Conservation (phyloP, 2,888 invertebrate genomes). For the Myopa tessellatipennis region DNA sequence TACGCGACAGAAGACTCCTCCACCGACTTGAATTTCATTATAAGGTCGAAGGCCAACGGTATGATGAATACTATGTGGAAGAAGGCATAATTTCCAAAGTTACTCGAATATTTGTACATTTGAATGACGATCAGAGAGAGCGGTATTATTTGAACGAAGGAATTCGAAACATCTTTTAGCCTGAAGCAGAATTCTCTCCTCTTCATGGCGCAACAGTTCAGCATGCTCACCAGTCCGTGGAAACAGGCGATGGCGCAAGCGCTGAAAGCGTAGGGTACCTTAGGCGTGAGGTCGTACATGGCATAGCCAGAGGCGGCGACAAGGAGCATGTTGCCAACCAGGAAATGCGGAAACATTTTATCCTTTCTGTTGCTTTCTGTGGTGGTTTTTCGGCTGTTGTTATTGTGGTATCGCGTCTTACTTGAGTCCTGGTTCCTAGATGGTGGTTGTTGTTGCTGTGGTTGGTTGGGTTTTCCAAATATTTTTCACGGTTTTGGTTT, state of each 20-base stretch:
- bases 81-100: neutral
- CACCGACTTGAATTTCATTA: conserved; percentile 47
- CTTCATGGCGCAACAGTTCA: too few species aligned
- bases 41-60: conserved; percentile 57
- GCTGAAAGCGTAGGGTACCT: conserved; percentile 53
- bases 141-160: conserved; percentile 54
- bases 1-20: conserved; percentile 50
- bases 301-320: conserved; percentile 55
- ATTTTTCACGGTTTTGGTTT: too few species aligned
- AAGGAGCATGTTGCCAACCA: conserved; percentile 49
- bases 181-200: conserved; percentile 48
- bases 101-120: conserved; percentile 42
- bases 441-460: too few species aligned
- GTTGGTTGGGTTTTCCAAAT: too few species aligned
- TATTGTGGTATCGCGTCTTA: too few species aligned
- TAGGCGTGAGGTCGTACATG: conserved; percentile 51
- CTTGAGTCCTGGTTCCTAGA: too few species aligned
- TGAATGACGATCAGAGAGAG: conserved; percentile 54
- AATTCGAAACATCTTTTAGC: conserved; percentile 44
- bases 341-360: neutral
- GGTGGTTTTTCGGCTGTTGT: too few species aligned
- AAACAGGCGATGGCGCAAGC: conserved; percentile 51
- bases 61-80: conserved; percentile 50
- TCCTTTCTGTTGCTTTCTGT: neutral
- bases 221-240: conserved; percentile 47